Evolutionary conservation across 2,888 invertebrate species (phyloP).

Genomic region (Sphaeridia pumilis): DNA sequence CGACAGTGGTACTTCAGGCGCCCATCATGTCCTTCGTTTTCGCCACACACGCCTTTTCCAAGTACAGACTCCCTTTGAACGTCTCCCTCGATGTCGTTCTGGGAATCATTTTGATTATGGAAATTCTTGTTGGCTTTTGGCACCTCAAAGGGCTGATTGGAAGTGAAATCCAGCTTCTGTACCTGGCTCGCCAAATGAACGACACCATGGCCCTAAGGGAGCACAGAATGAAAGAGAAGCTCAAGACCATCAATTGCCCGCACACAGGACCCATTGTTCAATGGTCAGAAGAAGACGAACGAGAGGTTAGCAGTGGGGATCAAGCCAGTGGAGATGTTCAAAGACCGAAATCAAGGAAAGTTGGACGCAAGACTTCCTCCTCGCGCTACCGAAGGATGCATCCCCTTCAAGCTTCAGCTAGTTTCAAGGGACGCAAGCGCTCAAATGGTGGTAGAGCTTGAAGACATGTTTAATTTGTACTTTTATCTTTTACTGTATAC

Average conservation of each 20-base stretch:
- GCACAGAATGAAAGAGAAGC: not conserved
- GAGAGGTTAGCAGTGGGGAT: not conserved
- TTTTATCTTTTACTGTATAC: too few species aligned
- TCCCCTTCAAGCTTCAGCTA: too few species aligned
- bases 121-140: conserved; percentile 13
- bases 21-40: conserved; percentile 15
- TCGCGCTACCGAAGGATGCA: too few species aligned
- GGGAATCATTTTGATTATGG: conserved; percentile 1
- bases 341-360: too few species aligned
- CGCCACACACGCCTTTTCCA: conserved; percentile 12
- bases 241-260: conserved; percentile 6
- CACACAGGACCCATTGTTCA: conserved; percentile 3
- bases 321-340: too few species aligned
- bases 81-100: conserved; percentile 9
- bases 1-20: conserved; percentile 9
- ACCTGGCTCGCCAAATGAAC: conserved; percentile 12
- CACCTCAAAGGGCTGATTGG: conserved; percentile 10
- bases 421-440: too few species aligned
- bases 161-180: conserved; percentile 9
- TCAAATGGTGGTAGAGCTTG: too few species aligned
- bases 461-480: too few species aligned
- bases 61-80: conserved; percentile 4
- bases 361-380: too few species aligned
- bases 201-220: not conserved
- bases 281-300: conserved; percentile 4